Base-by-base conservation (phyloP, 1,140 invertebrate genomes). In the Drosophila miranda region DNA sequence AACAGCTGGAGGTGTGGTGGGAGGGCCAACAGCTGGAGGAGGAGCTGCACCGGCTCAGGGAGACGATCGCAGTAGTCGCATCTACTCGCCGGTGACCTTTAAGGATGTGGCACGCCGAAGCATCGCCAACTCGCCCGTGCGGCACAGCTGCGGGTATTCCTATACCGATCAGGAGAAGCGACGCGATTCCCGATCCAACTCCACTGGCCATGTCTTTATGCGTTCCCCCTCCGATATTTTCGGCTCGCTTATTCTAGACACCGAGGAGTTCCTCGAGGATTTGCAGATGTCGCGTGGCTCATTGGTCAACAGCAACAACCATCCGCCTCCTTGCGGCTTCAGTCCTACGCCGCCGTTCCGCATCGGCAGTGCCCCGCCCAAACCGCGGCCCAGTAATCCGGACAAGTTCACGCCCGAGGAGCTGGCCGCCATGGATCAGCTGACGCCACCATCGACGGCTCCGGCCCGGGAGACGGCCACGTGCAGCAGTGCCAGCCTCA, bases 71-170 rank as follows among this genome's bases (percentile, higher is more conserved):
- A 75, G 61, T 16, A 82, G 72, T 51, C 91, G 94, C 23, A 94
- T 95, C 52, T 97, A 97, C 90, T 96, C 96, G 0, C 96, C 96
- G 0, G 95, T 97, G 34, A 96, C 95, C 0, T 96, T 96, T 70
- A 95, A 96, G 78, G 96, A 97, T 82, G 95, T 97, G 1, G 95
- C 95, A 0, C 91, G 94, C 6, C 91, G 95, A 23, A 96, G 95
- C 59, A 94, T 95, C 38, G 94, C 93, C 0, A 95, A 94, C 89
- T 96, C 95, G 0, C 95, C 95, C 0, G 93, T 93, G 6, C 93
- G 93, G 70, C 90, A 63, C 34, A 38, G 66, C 19, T 86, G 91
- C 46, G 75, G 71, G 1, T 50, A 56, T 16, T 13, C 48, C 13
- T 67, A 50, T 8, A 14, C 72, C n/a, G 68, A 84, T 88, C 66